Percentiles rank a stretch among this genome's conserved stretches.
Conservation (phyloP, 2,113 vertebrate species). For the Lonchura striata region DNA sequence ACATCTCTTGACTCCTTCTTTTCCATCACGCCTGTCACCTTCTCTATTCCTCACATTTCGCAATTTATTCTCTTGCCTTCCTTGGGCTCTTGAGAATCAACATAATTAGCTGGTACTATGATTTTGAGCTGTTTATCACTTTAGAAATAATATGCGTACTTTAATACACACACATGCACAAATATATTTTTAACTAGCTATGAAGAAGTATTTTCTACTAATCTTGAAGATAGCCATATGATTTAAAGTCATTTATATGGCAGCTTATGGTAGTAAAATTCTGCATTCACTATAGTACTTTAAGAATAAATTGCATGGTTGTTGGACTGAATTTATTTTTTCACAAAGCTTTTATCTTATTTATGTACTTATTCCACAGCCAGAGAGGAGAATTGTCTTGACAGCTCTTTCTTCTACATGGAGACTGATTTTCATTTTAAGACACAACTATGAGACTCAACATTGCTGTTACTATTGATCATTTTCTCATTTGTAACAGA, state of each 20-base stretch:
- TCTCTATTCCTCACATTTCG: background rate
- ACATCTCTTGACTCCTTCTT: background rate
- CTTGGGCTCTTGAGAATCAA: background rate
- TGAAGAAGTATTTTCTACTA: background rate
- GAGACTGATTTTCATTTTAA: background rate
- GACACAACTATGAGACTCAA: background rate
- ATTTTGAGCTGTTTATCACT: background rate
- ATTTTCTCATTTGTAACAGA: background rate
- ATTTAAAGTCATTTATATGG: background rate
- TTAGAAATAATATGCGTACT: background rate
- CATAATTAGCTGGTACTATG: background rate
- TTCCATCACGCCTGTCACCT: background rate
- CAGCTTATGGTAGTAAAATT: background rate
- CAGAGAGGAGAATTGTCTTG: background rate
- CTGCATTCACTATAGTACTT: background rate
- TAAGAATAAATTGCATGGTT: slow-evolving; percentile 10
- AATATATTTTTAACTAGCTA: background rate
- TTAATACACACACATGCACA: background rate
- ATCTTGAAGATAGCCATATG: background rate
- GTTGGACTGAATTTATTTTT: background rate
- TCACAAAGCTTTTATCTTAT: slow-evolving; percentile 20
- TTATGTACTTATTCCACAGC: slow-evolving; percentile 24
- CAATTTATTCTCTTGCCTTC: background rate
- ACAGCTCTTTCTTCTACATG: background rate
- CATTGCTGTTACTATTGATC: background rate